These are phyloP conservation scores for Linepithema humile DNA, from an alignment of 1,140 invertebrate genomes.

Conservation along the genomic window DNA sequence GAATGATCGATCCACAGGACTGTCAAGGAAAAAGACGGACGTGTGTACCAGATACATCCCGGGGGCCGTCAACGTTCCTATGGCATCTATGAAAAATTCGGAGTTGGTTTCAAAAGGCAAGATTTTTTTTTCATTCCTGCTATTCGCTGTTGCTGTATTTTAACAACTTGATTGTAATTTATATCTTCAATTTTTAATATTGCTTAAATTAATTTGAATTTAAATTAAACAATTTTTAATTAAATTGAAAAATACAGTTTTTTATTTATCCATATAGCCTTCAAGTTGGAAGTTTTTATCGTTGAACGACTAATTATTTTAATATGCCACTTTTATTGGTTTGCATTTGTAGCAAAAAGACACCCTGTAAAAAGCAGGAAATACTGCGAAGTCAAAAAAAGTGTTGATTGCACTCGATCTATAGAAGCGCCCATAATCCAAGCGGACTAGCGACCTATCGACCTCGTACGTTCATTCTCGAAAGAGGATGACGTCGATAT, in stretches of 20 bases:
- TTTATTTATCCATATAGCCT: too few relatives aligned
- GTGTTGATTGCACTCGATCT: slow-evolving; percentile 38
- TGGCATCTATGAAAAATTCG: neutral
- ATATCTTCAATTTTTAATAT: neutral
- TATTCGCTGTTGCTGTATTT: neutral
- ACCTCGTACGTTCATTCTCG: slow-evolving; percentile 46
- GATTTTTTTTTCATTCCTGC: too few relatives aligned
- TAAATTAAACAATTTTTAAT: too few relatives aligned
- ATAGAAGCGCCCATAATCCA: slow-evolving; percentile 1
- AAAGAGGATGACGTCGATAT: slow-evolving; percentile 26
- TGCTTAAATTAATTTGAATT: neutral
- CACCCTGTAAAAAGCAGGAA: neutral
- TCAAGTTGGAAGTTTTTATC: too few relatives aligned
- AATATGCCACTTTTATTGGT: neutral
- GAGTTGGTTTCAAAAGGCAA: neutral
- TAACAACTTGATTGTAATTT: neutral
- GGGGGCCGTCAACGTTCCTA: neutral
- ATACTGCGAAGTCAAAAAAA: slow-evolving; percentile 19
- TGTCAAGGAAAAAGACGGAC: neutral
- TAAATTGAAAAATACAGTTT: too few relatives aligned
- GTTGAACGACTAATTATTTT: too few relatives aligned
- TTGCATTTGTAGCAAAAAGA: neutral
- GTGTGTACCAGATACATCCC: neutral
- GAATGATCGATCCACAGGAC: slow-evolving; percentile 56
- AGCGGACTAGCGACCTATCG: slow-evolving; percentile 53